Base-by-base conservation (phyloP, 2,888 invertebrate genomes). In the Strigamia maritima region DNA sequence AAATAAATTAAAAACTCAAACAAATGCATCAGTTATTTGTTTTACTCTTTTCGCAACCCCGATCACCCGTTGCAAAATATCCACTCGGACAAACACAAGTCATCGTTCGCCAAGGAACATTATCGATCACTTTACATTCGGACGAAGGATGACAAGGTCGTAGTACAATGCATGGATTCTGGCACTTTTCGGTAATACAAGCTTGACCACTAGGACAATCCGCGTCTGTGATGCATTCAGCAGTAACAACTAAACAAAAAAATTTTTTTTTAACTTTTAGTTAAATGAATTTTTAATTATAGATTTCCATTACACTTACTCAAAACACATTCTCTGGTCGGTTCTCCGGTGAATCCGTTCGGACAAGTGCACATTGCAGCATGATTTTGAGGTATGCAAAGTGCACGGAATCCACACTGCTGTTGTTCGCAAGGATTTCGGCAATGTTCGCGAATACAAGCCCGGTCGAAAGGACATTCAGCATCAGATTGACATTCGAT, bases 151-250 rank as follows among this genome's bases (percentile, higher is more conserved):
- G 77, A 54, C 95, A 95, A 81, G 91, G 89, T 35, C 92, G 88
- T 0, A 81, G 54, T 65, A 90, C 89, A 3, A 65, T 81, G 86
- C 96, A 96, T 31, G 95, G 95, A 88, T 93, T 94, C 85, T 92
- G 91, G 87, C 96, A 96, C 86, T 92, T 91, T 81, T 92, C 91
- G 84, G 92, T 91, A 82, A 92, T 90, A 86, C 96, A 96, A 80
- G 93, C 93, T 87, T 92, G 90, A 86, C 94, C 94, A 74, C 93
- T 91, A 78, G 94, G 92, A 84, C 96, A 96, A 85, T 95, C 93
- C 83, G 92, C 91, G 81, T 94, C 92, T 84, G 93, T 92, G 83
- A 90, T 89, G 87, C 96, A 96, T 87, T 93, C 93, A 26, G 76
- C 79, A 38, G 22, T 28, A 31, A 79, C 77, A 54, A 81, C 81